phyloP scores from a whole-genome alignment of 2,797 vertebrate genomes.

The Hyperoplus lanceolatus region DNA sequence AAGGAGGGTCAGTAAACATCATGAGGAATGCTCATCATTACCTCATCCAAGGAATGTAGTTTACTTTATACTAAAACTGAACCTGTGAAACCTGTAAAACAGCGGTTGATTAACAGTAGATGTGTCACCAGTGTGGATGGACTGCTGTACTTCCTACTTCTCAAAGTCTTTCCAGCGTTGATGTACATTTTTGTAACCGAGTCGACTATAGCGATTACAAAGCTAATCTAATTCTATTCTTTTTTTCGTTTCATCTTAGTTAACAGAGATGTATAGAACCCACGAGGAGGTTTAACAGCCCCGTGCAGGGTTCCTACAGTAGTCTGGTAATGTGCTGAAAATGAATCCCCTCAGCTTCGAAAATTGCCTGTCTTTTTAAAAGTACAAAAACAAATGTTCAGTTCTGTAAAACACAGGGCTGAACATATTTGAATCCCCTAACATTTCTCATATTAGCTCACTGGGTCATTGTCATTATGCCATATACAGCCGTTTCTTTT shows the following conservation, averaged over 20 bases:
- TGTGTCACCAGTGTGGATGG: conserved; percentile 15
- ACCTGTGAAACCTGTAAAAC: background rate
- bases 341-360: conserved; percentile 39
- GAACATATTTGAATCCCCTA: background rate
- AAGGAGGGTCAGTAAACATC: conserved; percentile 24
- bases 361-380: conserved; percentile 37
- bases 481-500: conserved; percentile 14
- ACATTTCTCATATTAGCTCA: conserved; percentile 10
- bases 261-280: conserved; percentile 63
- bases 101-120: background rate
- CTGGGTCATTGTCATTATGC: background rate
- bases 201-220: conserved; percentile 19
- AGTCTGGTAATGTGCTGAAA: conserved; percentile 38
- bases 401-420: conserved; percentile 19
- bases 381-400: conserved; percentile 41
- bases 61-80: conserved; percentile 18
- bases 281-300: conserved; percentile 43
- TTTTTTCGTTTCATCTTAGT: conserved; percentile 33
- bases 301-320: conserved; percentile 25
- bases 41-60: conserved; percentile 7
- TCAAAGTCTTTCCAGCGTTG: conserved; percentile 32
- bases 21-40: conserved; percentile 14
- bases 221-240: conserved; percentile 47
- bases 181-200: conserved; percentile 43
- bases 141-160: conserved; percentile 48